Evolutionary conservation across 2,888 invertebrate genomes (phyloP), one percentile per base, ranked within the genome.

Genomic region (Boloria selene): DNA sequence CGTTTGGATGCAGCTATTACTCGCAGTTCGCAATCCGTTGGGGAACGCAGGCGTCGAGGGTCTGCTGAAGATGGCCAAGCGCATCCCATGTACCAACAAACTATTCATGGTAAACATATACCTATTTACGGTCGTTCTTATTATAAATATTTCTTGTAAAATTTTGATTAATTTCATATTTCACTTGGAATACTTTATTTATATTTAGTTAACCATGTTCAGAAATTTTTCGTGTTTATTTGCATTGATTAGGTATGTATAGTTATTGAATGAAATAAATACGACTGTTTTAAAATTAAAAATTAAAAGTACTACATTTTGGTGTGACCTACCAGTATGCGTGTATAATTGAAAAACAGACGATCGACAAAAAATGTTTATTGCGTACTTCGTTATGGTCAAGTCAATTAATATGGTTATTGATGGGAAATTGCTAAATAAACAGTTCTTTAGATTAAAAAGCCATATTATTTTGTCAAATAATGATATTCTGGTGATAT

Each of bases 41-140:
- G 88, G 0, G 91, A 90, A 72, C 84, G 90, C 53, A 86, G 78
- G 69, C 80, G 90, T 1, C 80, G 86, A 4, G 83, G 87, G 6
- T 91, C 92, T 2, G 84, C 82, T 44, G 93, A 93, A 61, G 92
- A 92, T 31, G 83, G 86, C 2, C 87, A 87, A 51, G 77, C 83
- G 0, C 81, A 90, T 64, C 84, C 79, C 2, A 83, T 88, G 84
- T 92, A 93, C 73, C 93, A 93, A 71, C 92, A 92, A 72, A 92
- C 92, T 13, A 92, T 92, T 77, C 92, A 92, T 68, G 92, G 92
- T 92, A 82, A 78, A 61, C 62, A 26, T 14, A 18, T n/a, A 13
- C 22, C 13, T 13, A 26, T 3, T n/a, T 44, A 13, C 4, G n/a
- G n/a, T 16, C 47, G 5, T 7, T 38, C 31, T 38, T 38, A 38